These are phyloP conservation scores for Polia nebulosa DNA, from an alignment of 2,888 invertebrate genomes.

Conservation along the genomic window DNA sequence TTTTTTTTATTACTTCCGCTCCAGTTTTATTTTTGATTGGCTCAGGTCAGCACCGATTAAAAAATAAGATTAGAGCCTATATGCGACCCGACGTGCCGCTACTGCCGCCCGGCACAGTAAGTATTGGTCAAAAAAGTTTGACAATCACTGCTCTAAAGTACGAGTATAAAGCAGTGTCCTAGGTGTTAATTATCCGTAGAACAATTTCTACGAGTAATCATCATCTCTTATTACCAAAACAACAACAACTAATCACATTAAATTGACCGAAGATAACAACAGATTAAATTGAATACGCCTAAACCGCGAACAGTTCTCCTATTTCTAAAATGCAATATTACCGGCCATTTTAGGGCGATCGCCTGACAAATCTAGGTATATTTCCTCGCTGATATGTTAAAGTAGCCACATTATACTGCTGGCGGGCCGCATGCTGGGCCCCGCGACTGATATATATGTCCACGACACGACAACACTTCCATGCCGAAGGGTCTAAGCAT, in stretches of 20 bases:
- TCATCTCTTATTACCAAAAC: too few species aligned
- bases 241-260: background rate
- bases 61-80: too few species aligned
- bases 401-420: slow-evolving; percentile 62
- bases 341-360: slow-evolving; percentile 59
- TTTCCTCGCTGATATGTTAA: slow-evolving; percentile 65
- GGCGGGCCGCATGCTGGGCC: slow-evolving; percentile 57
- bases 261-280: background rate
- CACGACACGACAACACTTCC: slow-evolving; percentile 65
- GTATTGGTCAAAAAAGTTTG: too few species aligned
- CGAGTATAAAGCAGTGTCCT: too few species aligned
- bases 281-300: background rate
- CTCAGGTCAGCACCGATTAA: too few species aligned
- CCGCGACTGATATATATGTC: slow-evolving; percentile 62
- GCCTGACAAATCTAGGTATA: slow-evolving; percentile 70
- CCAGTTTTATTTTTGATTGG: too few species aligned
- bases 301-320: background rate
- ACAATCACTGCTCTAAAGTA: too few species aligned
- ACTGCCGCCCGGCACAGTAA: too few species aligned
- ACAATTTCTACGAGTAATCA: too few species aligned
- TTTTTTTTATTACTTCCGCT: too few species aligned
- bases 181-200: too few species aligned
- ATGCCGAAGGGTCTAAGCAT: slow-evolving; percentile 47
- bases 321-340: slow-evolving; percentile 25
- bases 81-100: too few species aligned